These are phyloP conservation scores for Thereva unica DNA, from an alignment of 2,888 invertebrate genomes.

Conservation along the genomic window DNA sequence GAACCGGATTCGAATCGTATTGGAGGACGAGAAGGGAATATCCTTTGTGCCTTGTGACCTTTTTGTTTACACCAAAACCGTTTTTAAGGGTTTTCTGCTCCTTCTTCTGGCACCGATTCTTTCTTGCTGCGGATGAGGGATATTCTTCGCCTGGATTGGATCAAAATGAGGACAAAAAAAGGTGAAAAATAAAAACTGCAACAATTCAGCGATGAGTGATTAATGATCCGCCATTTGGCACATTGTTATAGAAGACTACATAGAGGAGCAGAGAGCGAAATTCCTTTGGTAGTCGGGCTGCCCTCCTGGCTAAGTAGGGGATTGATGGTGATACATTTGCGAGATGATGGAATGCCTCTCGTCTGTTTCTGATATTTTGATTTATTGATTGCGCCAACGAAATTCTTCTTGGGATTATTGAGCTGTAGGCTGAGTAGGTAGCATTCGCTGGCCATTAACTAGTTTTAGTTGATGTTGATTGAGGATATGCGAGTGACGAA, in stretches of 20 bases:
- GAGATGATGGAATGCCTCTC: too few species aligned
- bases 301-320: not conserved
- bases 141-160: constrained; percentile 13
- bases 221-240: constrained; percentile 38
- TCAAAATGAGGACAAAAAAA: not conserved
- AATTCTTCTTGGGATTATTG: not conserved
- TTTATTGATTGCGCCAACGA: not conserved
- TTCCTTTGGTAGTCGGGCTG: not conserved
- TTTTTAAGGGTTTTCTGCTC: constrained; percentile 21
- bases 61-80: constrained; percentile 23
- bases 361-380: not conserved
- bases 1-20: constrained; percentile 12
- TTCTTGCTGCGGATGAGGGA: constrained; percentile 6
- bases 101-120: not conserved
- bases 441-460: too few species aligned
- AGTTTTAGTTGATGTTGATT: too few species aligned
- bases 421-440: too few species aligned
- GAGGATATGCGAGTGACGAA: too few species aligned
- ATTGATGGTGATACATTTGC: not conserved
- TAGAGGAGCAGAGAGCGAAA: not conserved
- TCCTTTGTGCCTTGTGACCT: constrained; percentile 22
- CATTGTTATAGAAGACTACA: constrained; percentile 16
- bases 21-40: constrained; percentile 4
- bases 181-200: constrained; percentile 23
- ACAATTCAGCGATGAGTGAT: constrained; percentile 38